A percentile compares a stretch with the other conserved stretches of the same genome.
phyloP scores from a whole-genome alignment of 2,113 vertebrate genomes.

The Dicerorhinus sumatrensis region DNA sequence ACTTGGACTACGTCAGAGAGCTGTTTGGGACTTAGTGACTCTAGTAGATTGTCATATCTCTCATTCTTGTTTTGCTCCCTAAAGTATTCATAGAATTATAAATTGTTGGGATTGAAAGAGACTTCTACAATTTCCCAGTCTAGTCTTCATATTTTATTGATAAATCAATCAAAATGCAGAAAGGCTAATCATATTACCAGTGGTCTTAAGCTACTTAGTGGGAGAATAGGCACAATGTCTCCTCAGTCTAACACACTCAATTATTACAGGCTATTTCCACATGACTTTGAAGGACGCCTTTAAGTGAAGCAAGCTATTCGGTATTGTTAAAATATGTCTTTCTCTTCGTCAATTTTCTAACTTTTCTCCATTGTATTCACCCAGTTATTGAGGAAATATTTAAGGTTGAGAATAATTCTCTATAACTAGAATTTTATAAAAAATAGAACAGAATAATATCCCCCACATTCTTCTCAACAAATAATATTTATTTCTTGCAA shows the following conservation, averaged over 20 bases:
- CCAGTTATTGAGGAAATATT: not conserved
- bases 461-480: not conserved
- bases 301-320: not conserved
- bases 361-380: not conserved
- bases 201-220: fast-evolving
- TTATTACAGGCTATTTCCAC: fast-evolving
- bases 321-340: not conserved
- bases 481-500: not conserved
- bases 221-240: too few species aligned
- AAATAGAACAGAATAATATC: not conserved
- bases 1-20: not conserved
- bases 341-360: not conserved
- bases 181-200: not conserved
- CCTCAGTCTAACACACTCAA: fast-evolving
- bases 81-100: not conserved
- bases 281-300: fast-evolving
- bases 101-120: not conserved
- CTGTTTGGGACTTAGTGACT: not conserved
- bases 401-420: not conserved
- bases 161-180: not conserved
- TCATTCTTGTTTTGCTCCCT: not conserved
- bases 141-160: not conserved
- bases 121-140: not conserved
- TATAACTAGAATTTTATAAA: not conserved
- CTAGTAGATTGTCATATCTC: fast-evolving